A percentile compares a stretch with the other conserved stretches of the same genome.
These are phyloP conservation scores for Leucosticte australis DNA, from an alignment of 2,113 vertebrate genomes.

Conservation along the genomic window DNA sequence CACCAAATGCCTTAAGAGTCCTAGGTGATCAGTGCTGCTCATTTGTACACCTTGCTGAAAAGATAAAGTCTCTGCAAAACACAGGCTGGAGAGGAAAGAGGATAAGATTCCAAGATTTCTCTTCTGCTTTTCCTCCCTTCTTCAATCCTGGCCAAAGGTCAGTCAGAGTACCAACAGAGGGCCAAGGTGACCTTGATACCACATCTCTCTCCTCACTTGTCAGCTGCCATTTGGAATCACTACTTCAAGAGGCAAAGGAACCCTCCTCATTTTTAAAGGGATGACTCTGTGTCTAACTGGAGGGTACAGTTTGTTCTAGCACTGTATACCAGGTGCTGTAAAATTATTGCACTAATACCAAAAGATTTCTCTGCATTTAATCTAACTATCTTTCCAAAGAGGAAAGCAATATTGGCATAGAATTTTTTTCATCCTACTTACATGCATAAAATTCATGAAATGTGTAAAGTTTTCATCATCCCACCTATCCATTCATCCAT, in stretches of 20 bases:
- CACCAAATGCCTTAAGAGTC: neutral
- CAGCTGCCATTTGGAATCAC: neutral
- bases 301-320: neutral
- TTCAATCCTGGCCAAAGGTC: neutral
- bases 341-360: neutral
- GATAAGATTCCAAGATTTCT: neutral
- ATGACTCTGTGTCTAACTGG: neutral
- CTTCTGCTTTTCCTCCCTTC: neutral
- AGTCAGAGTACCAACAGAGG: neutral
- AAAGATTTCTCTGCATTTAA: neutral
- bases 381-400: neutral
- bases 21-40: neutral
- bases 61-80: neutral
- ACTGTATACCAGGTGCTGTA: neutral
- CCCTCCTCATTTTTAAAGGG: fast-evolving
- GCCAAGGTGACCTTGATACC: neutral
- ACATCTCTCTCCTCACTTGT: neutral
- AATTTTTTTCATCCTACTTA: neutral
- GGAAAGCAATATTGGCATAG: neutral
- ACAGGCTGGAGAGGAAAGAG: neutral
- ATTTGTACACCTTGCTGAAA: neutral
- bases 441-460: neutral
- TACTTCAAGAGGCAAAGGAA: neutral
- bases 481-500: neutral
- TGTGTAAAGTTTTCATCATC: neutral